Evolutionary conservation across 92 coral and sea anemone genomes (phyloP).

Genomic region (Blastomussa wellsi): DNA sequence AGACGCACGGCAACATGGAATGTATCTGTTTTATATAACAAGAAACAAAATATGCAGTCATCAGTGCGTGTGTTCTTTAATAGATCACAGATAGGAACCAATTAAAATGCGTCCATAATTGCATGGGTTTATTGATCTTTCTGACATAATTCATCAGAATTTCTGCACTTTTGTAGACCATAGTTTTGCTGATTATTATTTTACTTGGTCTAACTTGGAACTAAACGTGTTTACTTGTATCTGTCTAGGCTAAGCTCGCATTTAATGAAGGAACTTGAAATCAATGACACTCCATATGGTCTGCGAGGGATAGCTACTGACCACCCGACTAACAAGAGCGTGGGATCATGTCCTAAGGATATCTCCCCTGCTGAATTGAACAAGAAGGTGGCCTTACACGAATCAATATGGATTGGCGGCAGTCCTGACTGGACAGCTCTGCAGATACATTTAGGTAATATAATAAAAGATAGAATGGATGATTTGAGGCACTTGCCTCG

Average conservation of each 20-base stretch:
- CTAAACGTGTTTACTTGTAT: not conserved
- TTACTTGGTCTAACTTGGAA: no score
- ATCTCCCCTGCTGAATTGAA: not conserved
- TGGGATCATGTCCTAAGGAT: constrained; percentile 45
- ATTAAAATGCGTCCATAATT: no score
- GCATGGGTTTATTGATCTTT: no score
- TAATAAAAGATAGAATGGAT: not conserved
- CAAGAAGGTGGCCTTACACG: constrained; percentile 28
- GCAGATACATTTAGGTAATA: constrained; percentile 38
- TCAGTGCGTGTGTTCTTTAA: no score
- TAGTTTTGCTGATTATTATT: not conserved
- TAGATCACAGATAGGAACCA: no score
- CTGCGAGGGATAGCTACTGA: constrained; percentile 46
- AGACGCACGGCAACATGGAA: no score
- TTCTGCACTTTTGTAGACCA: not conserved
- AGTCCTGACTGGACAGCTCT: constrained; percentile 46
- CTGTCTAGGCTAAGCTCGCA: constrained; percentile 28
- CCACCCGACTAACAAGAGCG: constrained; percentile 40
- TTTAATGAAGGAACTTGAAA: constrained; percentile 41
- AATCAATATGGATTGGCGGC: constrained; percentile 46
- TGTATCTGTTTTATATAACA: no score
- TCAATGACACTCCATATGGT: constrained; percentile 50
- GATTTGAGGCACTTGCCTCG: not conserved
- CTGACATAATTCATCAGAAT: no score
- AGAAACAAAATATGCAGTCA: no score